A percentile compares a stretch with the other conserved stretches of the same genome.
phyloP scores from a whole-genome alignment of 2,113 vertebrate genomes.

The Xenotilapia flavipinnis region DNA sequence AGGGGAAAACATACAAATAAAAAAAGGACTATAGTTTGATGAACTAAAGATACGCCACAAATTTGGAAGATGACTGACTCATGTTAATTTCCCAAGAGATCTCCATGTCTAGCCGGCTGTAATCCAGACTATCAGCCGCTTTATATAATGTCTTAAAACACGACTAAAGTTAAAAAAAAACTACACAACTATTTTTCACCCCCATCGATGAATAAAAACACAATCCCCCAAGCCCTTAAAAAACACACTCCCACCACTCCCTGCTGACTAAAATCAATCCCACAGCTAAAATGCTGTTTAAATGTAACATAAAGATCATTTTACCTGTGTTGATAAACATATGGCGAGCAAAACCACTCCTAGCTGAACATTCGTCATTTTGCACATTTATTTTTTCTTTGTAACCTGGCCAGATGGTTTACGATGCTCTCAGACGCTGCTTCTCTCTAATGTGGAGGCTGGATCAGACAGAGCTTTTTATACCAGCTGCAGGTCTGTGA shows the following conservation, averaged over 20 bases:
- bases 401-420: slow-evolving; percentile 18
- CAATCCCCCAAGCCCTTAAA: background rate
- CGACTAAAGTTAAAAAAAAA: background rate
- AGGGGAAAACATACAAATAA: background rate
- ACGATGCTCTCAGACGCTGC: slow-evolving; percentile 8
- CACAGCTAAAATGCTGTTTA: background rate
- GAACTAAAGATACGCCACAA: background rate
- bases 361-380: slow-evolving; percentile 55
- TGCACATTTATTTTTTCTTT: slow-evolving; percentile 44
- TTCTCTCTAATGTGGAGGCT: slow-evolving; percentile 27
- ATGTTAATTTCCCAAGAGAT: background rate
- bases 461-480: slow-evolving; percentile 46
- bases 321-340: slow-evolving; percentile 71
- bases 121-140: background rate
- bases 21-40: background rate
- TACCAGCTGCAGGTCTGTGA: slow-evolving; percentile 47
- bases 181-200: background rate
- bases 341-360: slow-evolving; percentile 60
- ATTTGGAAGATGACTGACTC: background rate
- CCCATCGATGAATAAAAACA: background rate
- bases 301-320: background rate
- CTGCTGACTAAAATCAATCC: background rate
- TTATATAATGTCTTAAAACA: background rate
- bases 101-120: background rate
- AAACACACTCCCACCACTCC: background rate